Evolutionary conservation across 1,140 invertebrate genomes (phyloP).

Genomic region (Pseudomyrmex gracilis): DNA sequence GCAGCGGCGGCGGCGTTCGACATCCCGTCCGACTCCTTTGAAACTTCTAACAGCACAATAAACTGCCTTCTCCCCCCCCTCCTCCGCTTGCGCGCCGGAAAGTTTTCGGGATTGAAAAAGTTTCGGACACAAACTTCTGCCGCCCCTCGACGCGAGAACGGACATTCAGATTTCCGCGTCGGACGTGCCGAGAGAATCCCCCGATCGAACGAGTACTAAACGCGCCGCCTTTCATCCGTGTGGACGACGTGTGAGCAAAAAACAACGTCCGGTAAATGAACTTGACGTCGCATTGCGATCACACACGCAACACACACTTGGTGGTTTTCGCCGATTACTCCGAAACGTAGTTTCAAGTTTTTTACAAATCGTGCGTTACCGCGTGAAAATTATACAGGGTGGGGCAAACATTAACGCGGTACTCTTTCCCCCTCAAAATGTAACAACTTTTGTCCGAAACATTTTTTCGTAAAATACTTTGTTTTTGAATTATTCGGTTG

Average conservation of each 20-base stretch:
- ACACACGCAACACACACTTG: not conserved
- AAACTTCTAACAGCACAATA: slow-evolving; percentile 79
- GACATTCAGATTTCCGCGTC: slow-evolving; percentile 80
- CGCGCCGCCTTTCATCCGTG: slow-evolving; percentile 32
- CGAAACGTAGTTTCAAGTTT: too few relatives aligned
- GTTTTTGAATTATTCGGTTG: too few relatives aligned
- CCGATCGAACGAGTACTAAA: slow-evolving; percentile 67
- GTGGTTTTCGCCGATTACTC: not conserved
- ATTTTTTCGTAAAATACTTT: too few relatives aligned
- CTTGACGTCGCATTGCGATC: slow-evolving; percentile 31
- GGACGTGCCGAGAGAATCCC: slow-evolving; percentile 68
- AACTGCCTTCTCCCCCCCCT: slow-evolving; percentile 58
- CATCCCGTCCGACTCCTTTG: slow-evolving; percentile 75
- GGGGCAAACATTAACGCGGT: too few relatives aligned
- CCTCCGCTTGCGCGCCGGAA: slow-evolving; percentile 54
- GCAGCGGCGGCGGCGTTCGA: slow-evolving; percentile 48
- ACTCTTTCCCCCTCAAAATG: too few relatives aligned
- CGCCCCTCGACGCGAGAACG: slow-evolving; percentile 68
- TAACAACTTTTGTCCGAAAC: too few relatives aligned
- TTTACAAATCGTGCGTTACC: too few relatives aligned
- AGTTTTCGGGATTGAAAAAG: slow-evolving; percentile 81
- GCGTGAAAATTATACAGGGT: too few relatives aligned
- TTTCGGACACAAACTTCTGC: slow-evolving; percentile 75
- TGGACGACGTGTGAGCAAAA: slow-evolving; percentile 36
- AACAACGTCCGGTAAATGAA: slow-evolving; percentile 42